These are phyloP conservation scores for Sinocyclocheilus anshuiensis DNA, from an alignment of 2,113 vertebrate genomes.

Conservation along the genomic window DNA sequence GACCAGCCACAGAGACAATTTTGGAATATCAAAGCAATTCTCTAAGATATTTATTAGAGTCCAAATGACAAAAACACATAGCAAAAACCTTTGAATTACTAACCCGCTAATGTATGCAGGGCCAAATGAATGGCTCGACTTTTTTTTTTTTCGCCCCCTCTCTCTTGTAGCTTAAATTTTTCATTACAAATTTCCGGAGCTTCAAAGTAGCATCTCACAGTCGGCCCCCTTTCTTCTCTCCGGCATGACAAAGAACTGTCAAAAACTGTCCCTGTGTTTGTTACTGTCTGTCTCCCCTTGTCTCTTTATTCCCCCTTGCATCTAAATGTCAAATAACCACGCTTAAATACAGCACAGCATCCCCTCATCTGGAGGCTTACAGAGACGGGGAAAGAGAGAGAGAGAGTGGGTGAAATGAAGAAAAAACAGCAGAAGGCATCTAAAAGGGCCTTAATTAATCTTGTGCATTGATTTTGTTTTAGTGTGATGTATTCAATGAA, in stretches of 20 bases:
- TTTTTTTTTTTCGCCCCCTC: conserved; percentile 75
- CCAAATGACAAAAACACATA: conserved; percentile 97
- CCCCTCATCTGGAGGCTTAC: conserved; percentile 83
- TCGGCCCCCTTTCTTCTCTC: conserved; percentile 84
- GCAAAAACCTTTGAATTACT: conserved; percentile 92
- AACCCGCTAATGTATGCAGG: conserved; percentile 90
- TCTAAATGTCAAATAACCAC: conserved; percentile 95
- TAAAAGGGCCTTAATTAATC: conserved; percentile 94
- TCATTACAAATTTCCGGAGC: conserved; percentile 94
- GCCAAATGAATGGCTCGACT: conserved; percentile 89
- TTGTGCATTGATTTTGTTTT: conserved; percentile 95
- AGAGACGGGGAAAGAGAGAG: conserved; percentile 60
- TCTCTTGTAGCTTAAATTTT: conserved; percentile 91
- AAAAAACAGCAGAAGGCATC: conserved; percentile 82
- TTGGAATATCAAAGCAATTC: conserved; percentile 94
- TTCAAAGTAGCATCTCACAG: conserved; percentile 92
- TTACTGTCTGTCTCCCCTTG: conserved; percentile 81
- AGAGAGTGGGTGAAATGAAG: conserved; percentile 62
- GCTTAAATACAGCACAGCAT: conserved; percentile 88
- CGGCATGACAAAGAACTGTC: conserved; percentile 93
- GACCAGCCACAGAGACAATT: conserved; percentile 84
- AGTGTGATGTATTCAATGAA: conserved; percentile 88
- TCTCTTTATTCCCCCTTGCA: conserved; percentile 82
- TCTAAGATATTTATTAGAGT: conserved; percentile 96
- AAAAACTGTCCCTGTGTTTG: conserved; percentile 88